These are phyloP conservation scores for Lissonota sp. DNA, from an alignment of 2,888 invertebrate genomes.

Conservation along the genomic window DNA sequence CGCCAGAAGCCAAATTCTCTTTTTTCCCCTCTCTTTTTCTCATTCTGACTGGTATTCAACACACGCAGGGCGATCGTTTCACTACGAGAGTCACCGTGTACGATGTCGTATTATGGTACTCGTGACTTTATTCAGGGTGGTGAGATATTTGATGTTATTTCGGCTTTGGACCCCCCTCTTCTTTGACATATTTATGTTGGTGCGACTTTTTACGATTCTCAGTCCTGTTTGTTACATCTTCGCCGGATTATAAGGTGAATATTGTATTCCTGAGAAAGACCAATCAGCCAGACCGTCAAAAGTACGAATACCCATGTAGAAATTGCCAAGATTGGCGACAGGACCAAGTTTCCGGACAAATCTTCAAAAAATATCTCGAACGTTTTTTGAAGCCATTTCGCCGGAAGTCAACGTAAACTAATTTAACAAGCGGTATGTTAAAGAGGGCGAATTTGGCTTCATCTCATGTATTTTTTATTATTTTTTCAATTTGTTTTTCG, in stretches of 20 bases:
- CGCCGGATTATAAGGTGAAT: background rate
- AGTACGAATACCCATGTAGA: too few species aligned
- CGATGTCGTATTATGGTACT: conserved; percentile 21
- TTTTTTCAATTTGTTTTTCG: too few species aligned
- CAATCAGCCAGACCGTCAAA: too few species aligned
- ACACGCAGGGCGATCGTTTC: conserved; percentile 44
- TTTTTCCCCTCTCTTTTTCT: conserved; percentile 13
- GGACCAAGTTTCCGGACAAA: too few species aligned
- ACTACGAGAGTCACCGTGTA: conserved; percentile 23
- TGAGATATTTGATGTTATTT: conserved; percentile 48
- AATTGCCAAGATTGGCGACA: too few species aligned
- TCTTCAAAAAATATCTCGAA: too few species aligned
- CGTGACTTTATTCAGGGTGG: conserved; percentile 39
- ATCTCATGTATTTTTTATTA: too few species aligned
- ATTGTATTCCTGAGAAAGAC: background rate
- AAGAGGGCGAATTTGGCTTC: too few species aligned
- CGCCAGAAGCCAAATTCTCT: conserved; percentile 48
- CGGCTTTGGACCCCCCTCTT: conserved; percentile 20
- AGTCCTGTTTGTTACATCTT: background rate
- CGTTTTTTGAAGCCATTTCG: too few species aligned
- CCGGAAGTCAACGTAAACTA: too few species aligned
- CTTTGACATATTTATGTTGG: conserved; percentile 1
- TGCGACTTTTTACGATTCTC: conserved; percentile 4
- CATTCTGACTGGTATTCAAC: conserved; percentile 38
- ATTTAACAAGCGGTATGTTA: too few species aligned